A percentile compares a stretch with the other conserved stretches of the same genome.
phyloP scores from a whole-genome alignment of 1,140 invertebrate species.

The Ostrea denselamellosa region DNA sequence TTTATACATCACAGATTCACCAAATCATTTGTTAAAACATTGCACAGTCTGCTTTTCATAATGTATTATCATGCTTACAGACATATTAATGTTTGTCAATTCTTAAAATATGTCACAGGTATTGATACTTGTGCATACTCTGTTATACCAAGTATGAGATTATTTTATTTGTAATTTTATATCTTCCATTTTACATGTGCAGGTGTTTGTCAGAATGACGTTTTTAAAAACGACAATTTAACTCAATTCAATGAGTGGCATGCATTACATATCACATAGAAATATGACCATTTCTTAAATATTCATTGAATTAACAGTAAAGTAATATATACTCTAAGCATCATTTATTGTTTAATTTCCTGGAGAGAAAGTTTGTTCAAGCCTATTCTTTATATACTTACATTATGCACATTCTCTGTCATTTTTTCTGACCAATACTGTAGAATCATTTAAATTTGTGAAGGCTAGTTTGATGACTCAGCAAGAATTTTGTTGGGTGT shows the following conservation, averaged over 20 bases:
- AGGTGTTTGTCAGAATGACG: neutral
- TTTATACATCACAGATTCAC: neutral
- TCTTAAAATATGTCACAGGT: neutral
- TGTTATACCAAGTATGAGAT: slow-evolving; percentile 24
- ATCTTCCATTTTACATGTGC: neutral
- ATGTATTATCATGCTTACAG: no score
- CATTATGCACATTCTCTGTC: no score
- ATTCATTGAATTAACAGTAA: no score
- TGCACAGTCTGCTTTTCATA: neutral
- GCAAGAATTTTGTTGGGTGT: no score
- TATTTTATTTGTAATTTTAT: neutral
- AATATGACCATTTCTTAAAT: neutral
- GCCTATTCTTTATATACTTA: no score
- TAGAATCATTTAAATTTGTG: no score
- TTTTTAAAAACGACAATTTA: neutral
- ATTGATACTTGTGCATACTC: neutral
- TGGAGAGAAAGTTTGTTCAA: no score
- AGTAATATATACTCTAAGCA: no score
- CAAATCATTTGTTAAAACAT: neutral
- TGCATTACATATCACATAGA: slow-evolving; percentile 1
- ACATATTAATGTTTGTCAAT: neutral
- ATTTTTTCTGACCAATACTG: no score
- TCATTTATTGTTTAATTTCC: no score
- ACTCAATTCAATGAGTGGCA: neutral
- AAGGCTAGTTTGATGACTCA: no score